phyloP scores from a whole-genome alignment of 2,888 invertebrate species.

The Sminthurinus aureus region DNA sequence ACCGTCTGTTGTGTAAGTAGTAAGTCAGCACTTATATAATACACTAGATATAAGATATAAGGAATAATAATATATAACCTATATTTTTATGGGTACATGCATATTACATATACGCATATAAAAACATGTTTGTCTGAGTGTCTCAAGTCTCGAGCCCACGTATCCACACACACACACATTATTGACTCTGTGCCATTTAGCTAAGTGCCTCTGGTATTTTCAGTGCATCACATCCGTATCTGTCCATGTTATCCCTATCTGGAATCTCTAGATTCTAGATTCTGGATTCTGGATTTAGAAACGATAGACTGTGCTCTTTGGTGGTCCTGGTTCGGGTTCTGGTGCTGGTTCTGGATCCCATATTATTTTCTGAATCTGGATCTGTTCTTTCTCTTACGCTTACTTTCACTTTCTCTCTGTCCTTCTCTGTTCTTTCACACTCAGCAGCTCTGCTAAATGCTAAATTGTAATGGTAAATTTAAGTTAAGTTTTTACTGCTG shows the following conservation, averaged over 20 bases:
- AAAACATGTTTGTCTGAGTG: neutral
- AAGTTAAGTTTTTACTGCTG: too few relatives aligned
- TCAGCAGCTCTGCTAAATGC: neutral
- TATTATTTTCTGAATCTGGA: neutral
- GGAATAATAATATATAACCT: too few relatives aligned
- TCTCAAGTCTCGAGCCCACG: conserved; percentile 17
- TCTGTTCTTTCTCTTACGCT: conserved; percentile 5
- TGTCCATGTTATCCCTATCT: conserved; percentile 10
- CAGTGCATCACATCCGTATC: conserved; percentile 34
- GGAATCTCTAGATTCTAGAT: too few relatives aligned
- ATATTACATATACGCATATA: too few relatives aligned
- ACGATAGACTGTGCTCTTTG: too few relatives aligned
- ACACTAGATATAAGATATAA: too few relatives aligned
- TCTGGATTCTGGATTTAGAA: neutral
- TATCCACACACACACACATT: conserved; percentile 24
- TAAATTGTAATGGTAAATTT: neutral
- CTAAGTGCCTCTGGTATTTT: conserved; percentile 40
- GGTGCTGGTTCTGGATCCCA: neutral
- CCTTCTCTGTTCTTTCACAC: neutral
- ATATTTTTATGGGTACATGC: too few relatives aligned
- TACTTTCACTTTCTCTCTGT: neutral
- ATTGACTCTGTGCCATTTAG: conserved; percentile 41
- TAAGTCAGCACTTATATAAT: too few relatives aligned
- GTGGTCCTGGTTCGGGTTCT: too few relatives aligned
- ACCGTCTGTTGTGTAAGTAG: too few relatives aligned